These are phyloP conservation scores for Brachionus rubens DNA, from an alignment of 1,140 invertebrate species.

Conservation along the genomic window DNA sequence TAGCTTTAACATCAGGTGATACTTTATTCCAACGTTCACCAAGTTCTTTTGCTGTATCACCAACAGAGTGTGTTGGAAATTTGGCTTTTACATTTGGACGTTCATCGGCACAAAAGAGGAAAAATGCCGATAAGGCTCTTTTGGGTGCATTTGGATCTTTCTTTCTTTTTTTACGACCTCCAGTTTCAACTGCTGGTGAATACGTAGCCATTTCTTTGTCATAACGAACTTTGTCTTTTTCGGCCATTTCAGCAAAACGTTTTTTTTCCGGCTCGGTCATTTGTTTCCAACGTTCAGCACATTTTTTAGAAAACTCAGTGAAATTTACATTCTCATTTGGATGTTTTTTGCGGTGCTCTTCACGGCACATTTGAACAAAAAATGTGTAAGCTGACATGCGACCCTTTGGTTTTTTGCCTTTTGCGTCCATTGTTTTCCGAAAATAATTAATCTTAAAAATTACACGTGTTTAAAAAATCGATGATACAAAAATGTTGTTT, in stretches of 20 bases:
- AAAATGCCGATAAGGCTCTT: constrained; percentile 89
- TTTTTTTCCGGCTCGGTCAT: constrained; percentile 99
- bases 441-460: no score
- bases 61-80: constrained; percentile 89
- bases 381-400: constrained; percentile 98
- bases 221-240: constrained; percentile 88
- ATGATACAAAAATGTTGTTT: no score
- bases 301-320: constrained; percentile 98
- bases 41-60: constrained; percentile 95
- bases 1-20: constrained; percentile 74
- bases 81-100: constrained; percentile 83
- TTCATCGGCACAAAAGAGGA: constrained; percentile 98
- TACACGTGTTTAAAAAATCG: no score
- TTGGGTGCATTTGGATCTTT: constrained; percentile 99
- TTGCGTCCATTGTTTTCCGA: constrained; percentile 7
- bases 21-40: constrained; percentile 88
- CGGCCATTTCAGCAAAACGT: constrained; percentile 96
- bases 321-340: constrained; percentile 97
- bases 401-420: constrained; percentile 75
- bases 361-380: constrained; percentile 97
- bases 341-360: constrained; percentile 95
- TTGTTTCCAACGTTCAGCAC: constrained; percentile 98
- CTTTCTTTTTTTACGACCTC: constrained; percentile 68
- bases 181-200: constrained; percentile 74
- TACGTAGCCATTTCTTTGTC: constrained; percentile 93